Evolutionary conservation across 64 coral and sea anemone genomes (phyloP), one percentile per base, ranked within the genome.

Genomic region (Orbicella faveolata): DNA sequence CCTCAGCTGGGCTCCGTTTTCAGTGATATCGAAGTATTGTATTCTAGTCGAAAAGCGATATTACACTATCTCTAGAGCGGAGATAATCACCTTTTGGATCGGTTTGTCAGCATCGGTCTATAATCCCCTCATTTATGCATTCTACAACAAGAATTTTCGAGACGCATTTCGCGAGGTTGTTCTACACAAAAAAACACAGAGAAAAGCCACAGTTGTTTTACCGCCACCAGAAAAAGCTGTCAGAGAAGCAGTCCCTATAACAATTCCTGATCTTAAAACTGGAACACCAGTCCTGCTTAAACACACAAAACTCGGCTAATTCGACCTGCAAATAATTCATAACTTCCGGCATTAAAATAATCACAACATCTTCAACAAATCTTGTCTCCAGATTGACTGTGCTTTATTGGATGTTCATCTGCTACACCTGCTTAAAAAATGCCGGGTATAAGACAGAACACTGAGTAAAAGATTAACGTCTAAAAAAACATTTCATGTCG

Each of bases 91-190:
- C 33, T 95, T 95, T 30, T 95, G 94, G 94, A 84, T 95, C 66
- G 94, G 94, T 23, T 76, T 95, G 21, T 88, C 94, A 55, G 79
- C 89, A 0, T 95, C 94, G 2, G 94, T 92, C 9, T 95, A 95
- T 23, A 95, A 95, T 51, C 94, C 94, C 51, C 53, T 91, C 17
- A 95, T 95, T 39, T 95, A 95, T 23, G 89, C 94, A 11, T 95
- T 95, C 36, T 92, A 92, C 63, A 95, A 95, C 74, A 95, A 95
- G 85, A 95, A 95, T 55, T 95, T 95, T 75, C 89, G 94, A 34
- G 72, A 95, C 36, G 94, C 94, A 54, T 81, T 92, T n/a, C 72
- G 65, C 14, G 78, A 90, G 33, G 85, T 92, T 39, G 16, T 90
- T 53, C 63, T 84, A 78, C 36, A 72, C 59, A 79, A 52, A 59